A percentile compares a stretch with the other conserved stretches of the same genome.
These are phyloP conservation scores for Sylvicola fuscatus DNA, from an alignment of 2,888 invertebrate species.

Conservation along the genomic window DNA sequence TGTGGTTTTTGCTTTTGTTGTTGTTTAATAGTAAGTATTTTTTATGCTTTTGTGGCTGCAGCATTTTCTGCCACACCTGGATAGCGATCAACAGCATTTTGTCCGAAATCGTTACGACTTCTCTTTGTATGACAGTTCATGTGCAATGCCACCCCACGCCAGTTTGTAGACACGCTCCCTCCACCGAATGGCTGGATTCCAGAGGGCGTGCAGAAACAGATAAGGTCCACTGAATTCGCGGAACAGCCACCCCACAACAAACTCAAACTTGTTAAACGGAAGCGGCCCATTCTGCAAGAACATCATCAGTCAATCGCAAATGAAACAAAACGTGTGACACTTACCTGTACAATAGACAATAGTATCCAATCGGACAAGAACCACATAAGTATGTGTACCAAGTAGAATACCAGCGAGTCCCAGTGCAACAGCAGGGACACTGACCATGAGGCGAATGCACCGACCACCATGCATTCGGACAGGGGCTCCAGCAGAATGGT, in stretches of 20 bases:
- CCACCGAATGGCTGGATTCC: conserved; percentile 84
- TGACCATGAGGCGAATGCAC: conserved; percentile 82
- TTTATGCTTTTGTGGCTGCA: too few relatives aligned
- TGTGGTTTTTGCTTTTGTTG: too few relatives aligned
- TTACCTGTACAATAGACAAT: conserved; percentile 63
- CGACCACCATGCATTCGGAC: conserved; percentile 85
- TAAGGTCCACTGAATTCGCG: conserved; percentile 81
- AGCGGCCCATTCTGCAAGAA: conserved; percentile 61
- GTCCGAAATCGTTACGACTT: too few relatives aligned
- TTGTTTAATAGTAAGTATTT: too few relatives aligned
- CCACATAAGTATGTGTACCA: conserved; percentile 87
- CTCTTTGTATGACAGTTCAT: too few relatives aligned
- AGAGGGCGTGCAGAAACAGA: conserved; percentile 67
- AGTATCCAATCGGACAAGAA: conserved; percentile 91
- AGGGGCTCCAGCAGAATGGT: conserved; percentile 84
- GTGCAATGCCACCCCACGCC: conserved; percentile 84
- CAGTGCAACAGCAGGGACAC: conserved; percentile 62
- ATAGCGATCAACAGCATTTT: too few relatives aligned
- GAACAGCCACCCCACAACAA: conserved; percentile 85
- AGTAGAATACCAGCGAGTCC: conserved; percentile 78
- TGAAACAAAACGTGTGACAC: conserved; percentile 1
- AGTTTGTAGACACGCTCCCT: conserved; percentile 76
- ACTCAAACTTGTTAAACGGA: conserved; percentile 88
- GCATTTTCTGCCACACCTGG: too few relatives aligned
- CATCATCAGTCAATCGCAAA: not conserved